Evolutionary conservation across 2,888 invertebrate genomes (phyloP), one percentile per base, ranked within the genome.

Genomic region (Tuberolachnus salignus): DNA sequence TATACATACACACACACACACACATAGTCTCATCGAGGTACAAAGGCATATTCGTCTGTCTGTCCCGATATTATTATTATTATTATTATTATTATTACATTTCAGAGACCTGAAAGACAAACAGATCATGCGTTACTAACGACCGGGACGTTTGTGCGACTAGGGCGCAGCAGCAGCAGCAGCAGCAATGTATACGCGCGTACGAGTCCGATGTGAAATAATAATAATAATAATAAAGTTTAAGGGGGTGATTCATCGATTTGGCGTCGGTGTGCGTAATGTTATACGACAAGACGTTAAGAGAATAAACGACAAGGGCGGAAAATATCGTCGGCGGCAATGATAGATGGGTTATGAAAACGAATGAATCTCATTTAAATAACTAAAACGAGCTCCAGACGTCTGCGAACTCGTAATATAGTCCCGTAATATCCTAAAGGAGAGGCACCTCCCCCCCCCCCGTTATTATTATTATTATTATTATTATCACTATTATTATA

Each of bases 241-340:
- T 53, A 63, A 53, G 42, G 34, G 21, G 34, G 21, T 63, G 63
- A 63, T 73, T 73, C 74, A 66, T 75, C 66, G 74, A 75, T 75
- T 75, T 57, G n/a, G 64, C 19, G 51, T 73, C 42, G 10, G 44
- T 55, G 23, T 26, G 59, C 49, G 57, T 72, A 21, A 34, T 34
- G 6, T 34, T 34, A 34, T 34, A 34, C 23, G 16, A 75, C 44
- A 66, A 66, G 61, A 61, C 61, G 49, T 61, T 61, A 72, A 72
- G 71, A 61, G 64, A 75, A 66, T 75, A 75, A 75, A 75, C 55
- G 74, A 75, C 74, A 66, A 64, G 53, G 53, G 66, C 44, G 55
- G 66, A 64, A 53, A 75, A 66, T 75, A 75, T 75, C 55, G 64
- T 67, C 49, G 21, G 57, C 66, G 57, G 57, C 67, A 42, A 75